These are phyloP conservation scores for Listronotus oregonensis DNA, from an alignment of 1,140 invertebrate species.

Conservation along the genomic window DNA sequence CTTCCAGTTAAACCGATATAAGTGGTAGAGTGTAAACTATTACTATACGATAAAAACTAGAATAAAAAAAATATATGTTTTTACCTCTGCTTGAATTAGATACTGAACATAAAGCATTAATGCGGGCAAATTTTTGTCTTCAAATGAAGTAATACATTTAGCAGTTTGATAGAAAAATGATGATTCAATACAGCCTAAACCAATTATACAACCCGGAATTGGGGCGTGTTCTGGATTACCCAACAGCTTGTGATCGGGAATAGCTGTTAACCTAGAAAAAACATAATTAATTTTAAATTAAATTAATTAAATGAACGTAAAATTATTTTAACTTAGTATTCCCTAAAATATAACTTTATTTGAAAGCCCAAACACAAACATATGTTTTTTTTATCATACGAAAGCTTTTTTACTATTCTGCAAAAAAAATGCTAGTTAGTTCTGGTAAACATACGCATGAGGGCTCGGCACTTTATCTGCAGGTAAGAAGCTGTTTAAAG, in stretches of 20 bases:
- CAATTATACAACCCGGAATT: constrained; percentile 65
- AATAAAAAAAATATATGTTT: too few species aligned
- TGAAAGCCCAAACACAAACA: not conserved
- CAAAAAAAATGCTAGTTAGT: too few species aligned
- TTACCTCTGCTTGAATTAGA: constrained; percentile 81
- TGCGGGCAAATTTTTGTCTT: constrained; percentile 71
- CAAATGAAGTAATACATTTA: constrained; percentile 67
- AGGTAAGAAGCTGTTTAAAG: constrained; percentile 63
- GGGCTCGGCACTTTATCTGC: constrained; percentile 24
- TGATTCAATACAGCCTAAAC: constrained; percentile 84
- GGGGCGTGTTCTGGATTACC: constrained; percentile 39
- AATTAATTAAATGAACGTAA: too few species aligned
- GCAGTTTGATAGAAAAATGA: constrained; percentile 72
- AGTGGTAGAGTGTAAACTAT: too few species aligned
- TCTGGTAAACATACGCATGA: constrained; percentile 1
- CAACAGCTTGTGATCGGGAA: constrained; percentile 60
- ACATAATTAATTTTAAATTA: too few species aligned
- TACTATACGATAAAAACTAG: too few species aligned
- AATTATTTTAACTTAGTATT: too few species aligned
- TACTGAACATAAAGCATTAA: constrained; percentile 83
- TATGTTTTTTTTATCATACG: not conserved
- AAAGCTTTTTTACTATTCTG: too few species aligned
- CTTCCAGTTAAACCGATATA: too few species aligned
- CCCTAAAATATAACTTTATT: too few species aligned
- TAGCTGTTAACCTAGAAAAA: constrained; percentile 57